Base-by-base conservation (phyloP, 2,888 invertebrate genomes). In the Ormyrus thymus region DNA sequence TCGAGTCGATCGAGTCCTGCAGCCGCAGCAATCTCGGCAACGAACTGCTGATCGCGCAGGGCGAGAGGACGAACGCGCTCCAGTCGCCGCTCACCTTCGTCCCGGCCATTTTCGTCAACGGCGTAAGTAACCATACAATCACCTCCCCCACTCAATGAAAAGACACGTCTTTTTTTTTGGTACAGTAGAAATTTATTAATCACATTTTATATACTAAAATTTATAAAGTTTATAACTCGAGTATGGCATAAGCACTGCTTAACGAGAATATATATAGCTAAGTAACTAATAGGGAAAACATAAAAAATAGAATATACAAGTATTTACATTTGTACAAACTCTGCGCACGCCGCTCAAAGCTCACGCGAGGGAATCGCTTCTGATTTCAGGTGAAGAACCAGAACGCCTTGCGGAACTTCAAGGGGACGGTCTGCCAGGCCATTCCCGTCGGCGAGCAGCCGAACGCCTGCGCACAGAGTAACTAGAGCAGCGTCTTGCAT, bases 101-200 rank as follows among this genome's bases (percentile, higher is more conserved):
- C 0, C 92, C 92, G 7, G 89, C 91, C 0, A 86, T 92, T 55
- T 83, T 89, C 5, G 87, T 91, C 78, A 90, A 92, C 71, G 89
- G 88, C 58, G 87, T 90, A 81, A 88, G 88, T 87, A 45, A n/a
- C n/a, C 51, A 11, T 7, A 46, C 8, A 51, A 29, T 15, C 15
- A 53, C 45, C 4, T 72, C 10, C 1, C 7, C 43, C 29, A n/a
- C 64, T 66, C 29, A 6, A 55, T 29, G 59, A 13, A 53, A 15
- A 68, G 51, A 53, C 13, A 51, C 8, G 8, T 76, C 58, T 29
- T 50, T 9, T 48, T 53, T 13, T 56, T 75, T 70, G 29, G 29
- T 29, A 29, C 29, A 29, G 4, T 76, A 45, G 13, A 72, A 72
- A 62, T 76, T 71, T 76, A 76, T 80, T 79, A 13, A 66, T 73